Evolutionary conservation across 2,888 invertebrate species (phyloP), one percentile per base, ranked within the genome.

Genomic region (Chrysolina oricalcia): DNA sequence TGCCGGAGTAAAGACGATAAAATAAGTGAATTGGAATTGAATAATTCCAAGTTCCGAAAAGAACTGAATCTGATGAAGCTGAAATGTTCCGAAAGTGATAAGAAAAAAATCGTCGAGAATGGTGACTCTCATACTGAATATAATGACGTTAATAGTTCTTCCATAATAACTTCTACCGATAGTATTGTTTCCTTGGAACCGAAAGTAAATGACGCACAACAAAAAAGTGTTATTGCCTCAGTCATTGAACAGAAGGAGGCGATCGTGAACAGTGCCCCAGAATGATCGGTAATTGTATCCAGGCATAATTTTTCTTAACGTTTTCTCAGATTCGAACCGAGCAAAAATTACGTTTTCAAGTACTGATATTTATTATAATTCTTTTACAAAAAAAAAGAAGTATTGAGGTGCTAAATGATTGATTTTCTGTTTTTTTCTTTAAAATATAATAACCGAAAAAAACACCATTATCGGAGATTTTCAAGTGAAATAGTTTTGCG

Each of bases 241-340:
- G 74, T 81, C 46, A 81, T 78, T n/a, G 80, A 81, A 56, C 82
- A 81, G 69, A 78, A 80, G 67, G 81, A 85, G 74, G 80, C 81
- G 65, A 83, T 84, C 76, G 80, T 81, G 77, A 84, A 84, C 78
- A 84, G 82, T 70, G 83, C 84, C 63, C 84, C 85, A 40, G 85
- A 86, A 85, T 86, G 86, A 86, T 86, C 86, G 77, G 85, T 86
- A 80, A 86, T 86, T 81, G 86, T 86, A 50, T 77, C 79, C 77
- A 74, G 75, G 72, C 78, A 78, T 77, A 77, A 78, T 73, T 74
- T 70, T 72, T 75, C 71, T 72, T 72, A 73, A 79, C 68, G 46
- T 65, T 11, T 66, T 68, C 35, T 48, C 43, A 17, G 50, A 63
- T 63, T 56, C 64, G 67, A 48, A 73, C 46, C 78, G 78, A 78